A percentile compares a stretch with the other conserved stretches of the same genome.
Evolutionary conservation across 2,797 vertebrate genomes (phyloP).

Genomic region (Setipinna tenuifilis): DNA sequence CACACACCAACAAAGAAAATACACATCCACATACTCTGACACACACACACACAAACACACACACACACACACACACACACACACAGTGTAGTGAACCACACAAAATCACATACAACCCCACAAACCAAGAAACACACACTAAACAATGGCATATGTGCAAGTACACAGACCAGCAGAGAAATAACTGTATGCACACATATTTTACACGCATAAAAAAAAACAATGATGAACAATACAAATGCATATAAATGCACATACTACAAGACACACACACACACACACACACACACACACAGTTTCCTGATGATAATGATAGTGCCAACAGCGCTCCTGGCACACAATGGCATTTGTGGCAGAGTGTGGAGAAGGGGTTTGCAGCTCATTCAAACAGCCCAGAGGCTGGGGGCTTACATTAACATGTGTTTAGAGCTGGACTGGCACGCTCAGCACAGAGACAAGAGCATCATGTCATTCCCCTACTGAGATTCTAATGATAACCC

Average conservation of each 20-base stretch:
- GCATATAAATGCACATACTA: too few species aligned
- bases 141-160: too few species aligned
- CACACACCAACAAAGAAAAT: not conserved
- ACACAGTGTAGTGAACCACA: not conserved
- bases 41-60: not conserved
- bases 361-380: not conserved
- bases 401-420: not conserved
- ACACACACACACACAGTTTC: too few species aligned
- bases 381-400: not conserved
- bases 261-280: too few species aligned
- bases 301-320: conserved; percentile 1
- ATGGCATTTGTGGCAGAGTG: not conserved
- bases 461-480: not conserved
- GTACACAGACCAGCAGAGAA: too few species aligned
- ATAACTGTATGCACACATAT: too few species aligned
- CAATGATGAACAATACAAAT: too few species aligned
- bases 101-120: too few species aligned
- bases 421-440: not conserved
- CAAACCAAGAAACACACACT: too few species aligned
- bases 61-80: not conserved
- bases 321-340: not conserved
- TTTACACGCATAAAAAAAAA: too few species aligned
- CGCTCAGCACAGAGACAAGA: not conserved
- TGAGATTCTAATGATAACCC: conserved; percentile 12
- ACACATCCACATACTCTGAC: not conserved